Conservation (phyloP, 2,113 vertebrate species). For the Alethe diademata region DNA sequence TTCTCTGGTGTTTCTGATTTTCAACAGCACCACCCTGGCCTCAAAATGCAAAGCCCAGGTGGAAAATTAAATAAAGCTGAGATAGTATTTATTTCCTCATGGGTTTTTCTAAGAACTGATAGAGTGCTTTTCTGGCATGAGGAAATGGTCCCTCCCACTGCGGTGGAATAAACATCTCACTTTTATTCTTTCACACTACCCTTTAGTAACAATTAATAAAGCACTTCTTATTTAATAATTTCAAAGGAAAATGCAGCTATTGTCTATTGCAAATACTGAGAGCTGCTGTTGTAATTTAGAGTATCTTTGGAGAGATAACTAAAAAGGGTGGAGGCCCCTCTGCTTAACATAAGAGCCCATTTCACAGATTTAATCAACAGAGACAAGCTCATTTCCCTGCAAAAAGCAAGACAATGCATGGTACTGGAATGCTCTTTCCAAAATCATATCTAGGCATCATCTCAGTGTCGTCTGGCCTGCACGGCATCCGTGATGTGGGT, state of each 20-base stretch:
- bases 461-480: background rate
- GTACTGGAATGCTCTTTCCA: background rate
- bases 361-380: background rate
- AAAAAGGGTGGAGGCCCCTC: background rate
- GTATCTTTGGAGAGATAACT: background rate
- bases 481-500: fast-evolving
- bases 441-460: background rate
- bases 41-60: background rate
- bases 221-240: background rate
- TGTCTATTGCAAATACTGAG: background rate
- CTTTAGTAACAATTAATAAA: background rate
- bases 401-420: background rate
- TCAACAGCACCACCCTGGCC: background rate
- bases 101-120: background rate
- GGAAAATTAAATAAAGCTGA: background rate
- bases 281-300: background rate
- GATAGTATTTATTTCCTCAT: background rate
- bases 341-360: background rate
- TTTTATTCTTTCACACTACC: background rate
- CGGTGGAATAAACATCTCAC: background rate
- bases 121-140: background rate
- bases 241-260: background rate
- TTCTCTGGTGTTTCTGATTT: background rate
- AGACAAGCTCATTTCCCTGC: background rate
- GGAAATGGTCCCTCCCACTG: fast-evolving